These are phyloP conservation scores for Beris chalybata DNA, from an alignment of 2,888 invertebrate species.

Conservation along the genomic window DNA sequence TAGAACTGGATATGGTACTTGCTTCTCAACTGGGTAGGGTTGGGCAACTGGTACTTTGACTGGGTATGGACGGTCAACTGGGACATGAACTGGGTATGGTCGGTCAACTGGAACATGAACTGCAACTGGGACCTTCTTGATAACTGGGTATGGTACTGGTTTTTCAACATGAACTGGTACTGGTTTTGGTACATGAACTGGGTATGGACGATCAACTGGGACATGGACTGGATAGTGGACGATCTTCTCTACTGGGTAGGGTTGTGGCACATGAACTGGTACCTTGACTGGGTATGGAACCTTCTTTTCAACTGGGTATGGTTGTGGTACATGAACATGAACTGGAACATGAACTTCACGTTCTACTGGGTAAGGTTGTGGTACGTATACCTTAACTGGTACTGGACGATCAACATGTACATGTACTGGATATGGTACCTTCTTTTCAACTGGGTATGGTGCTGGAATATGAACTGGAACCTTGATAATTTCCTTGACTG, in stretches of 20 bases:
- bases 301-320: conserved; percentile 68
- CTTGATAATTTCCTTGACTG: conserved; percentile 73
- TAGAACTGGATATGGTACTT: conserved; percentile 68
- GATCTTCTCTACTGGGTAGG: conserved; percentile 72
- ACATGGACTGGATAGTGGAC: conserved; percentile 71
- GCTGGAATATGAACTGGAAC: conserved; percentile 73
- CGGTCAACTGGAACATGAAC: conserved; percentile 62
- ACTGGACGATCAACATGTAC: conserved; percentile 66
- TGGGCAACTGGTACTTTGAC: conserved; percentile 73
- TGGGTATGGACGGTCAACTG: conserved; percentile 68
- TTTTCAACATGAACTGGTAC: conserved; percentile 61
- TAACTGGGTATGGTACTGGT: conserved; percentile 64
- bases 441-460: conserved; percentile 65
- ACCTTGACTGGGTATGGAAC: conserved; percentile 68
- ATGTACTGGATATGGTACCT: conserved; percentile 65
- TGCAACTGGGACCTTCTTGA: conserved; percentile 63
- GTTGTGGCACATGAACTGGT: conserved; percentile 68
- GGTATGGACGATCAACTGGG: conserved; percentile 68
- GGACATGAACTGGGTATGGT: conserved; percentile 65
- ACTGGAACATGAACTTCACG: conserved; percentile 73
- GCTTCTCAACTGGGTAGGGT: conserved; percentile 66
- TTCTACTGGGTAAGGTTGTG: conserved; percentile 78
- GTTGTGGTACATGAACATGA: conserved; percentile 67
- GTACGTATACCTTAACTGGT: conserved; percentile 71
- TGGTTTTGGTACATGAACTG: conserved; percentile 65